phyloP scores from a whole-genome alignment of 2,888 invertebrate genomes.

The Drosophila borealis region DNA sequence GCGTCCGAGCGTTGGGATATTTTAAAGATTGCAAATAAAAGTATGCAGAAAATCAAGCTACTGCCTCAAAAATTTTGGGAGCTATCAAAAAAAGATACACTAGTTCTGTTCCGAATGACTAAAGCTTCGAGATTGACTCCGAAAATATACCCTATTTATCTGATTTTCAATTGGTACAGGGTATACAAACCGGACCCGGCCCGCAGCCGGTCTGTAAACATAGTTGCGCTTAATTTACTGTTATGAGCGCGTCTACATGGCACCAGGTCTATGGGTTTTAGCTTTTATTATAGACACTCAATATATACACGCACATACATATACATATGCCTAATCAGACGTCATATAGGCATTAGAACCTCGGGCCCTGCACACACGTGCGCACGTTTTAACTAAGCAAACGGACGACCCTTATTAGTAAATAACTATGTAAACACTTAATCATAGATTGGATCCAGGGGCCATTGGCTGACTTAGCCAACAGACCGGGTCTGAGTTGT shows the following conservation, averaged over 20 bases:
- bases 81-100: too few relatives aligned
- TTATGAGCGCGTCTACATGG: slow-evolving; percentile 47
- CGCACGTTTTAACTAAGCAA: slow-evolving; percentile 63
- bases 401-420: slow-evolving; percentile 20
- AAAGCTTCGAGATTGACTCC: too few relatives aligned
- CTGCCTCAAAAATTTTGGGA: too few relatives aligned
- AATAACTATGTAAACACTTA: slow-evolving; percentile 32
- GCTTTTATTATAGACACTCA: slow-evolving; percentile 7
- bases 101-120: too few relatives aligned
- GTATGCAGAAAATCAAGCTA: too few relatives aligned
- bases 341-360: slow-evolving; percentile 7
- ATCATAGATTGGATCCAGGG: slow-evolving; percentile 26
- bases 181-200: slow-evolving; percentile 46
- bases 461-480: slow-evolving; percentile 17
- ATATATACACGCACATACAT: slow-evolving; percentile 1
- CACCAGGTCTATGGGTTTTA: slow-evolving; percentile 6
- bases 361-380: slow-evolving; percentile 51
- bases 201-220: slow-evolving; percentile 61
- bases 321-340: slow-evolving; percentile 31
- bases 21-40: too few relatives aligned
- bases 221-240: slow-evolving; percentile 75
- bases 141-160: not conserved
- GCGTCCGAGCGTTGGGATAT: too few relatives aligned
- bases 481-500: slow-evolving; percentile 22
- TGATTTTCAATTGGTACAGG: not conserved